Percentiles rank a stretch among this genome's conserved stretches.
phyloP scores from a whole-genome alignment of 2,888 invertebrate genomes.

The Iphiclides podalirius region DNA sequence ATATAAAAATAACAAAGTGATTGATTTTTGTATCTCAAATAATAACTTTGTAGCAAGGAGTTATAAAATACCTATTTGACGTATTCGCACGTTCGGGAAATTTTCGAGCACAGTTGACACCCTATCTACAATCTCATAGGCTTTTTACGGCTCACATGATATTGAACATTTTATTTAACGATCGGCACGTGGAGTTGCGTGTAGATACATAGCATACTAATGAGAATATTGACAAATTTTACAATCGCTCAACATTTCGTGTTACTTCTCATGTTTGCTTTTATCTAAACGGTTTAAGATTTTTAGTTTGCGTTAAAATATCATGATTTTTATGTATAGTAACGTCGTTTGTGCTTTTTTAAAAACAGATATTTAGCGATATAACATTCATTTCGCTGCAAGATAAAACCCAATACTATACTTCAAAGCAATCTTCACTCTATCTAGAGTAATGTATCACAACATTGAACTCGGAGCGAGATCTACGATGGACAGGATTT shows the following conservation, averaged over 20 bases:
- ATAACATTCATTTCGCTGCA: neutral
- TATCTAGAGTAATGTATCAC: slow-evolving; percentile 21
- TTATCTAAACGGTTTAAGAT: neutral
- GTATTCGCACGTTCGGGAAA: slow-evolving; percentile 46
- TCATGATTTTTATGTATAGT: no score
- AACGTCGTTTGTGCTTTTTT: no score
- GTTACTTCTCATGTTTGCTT: neutral
- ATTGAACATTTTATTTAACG: slow-evolving; percentile 57
- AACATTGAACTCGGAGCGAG: slow-evolving; percentile 21
- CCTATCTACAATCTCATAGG: slow-evolving; percentile 55
- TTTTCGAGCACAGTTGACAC: slow-evolving; percentile 57
- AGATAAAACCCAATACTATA: slow-evolving; percentile 6
- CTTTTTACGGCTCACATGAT: slow-evolving; percentile 48
- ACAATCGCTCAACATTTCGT: slow-evolving; percentile 26
- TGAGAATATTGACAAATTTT: slow-evolving; percentile 38
- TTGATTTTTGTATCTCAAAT: no score
- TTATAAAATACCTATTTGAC: slow-evolving; percentile 48
- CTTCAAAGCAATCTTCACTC: slow-evolving; percentile 21
- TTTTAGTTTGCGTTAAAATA: no score
- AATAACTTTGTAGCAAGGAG: slow-evolving; percentile 24
- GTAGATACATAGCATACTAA: slow-evolving; percentile 39
- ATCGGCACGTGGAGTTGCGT: slow-evolving; percentile 43
- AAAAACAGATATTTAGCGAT: neutral
- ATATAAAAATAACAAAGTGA: no score
- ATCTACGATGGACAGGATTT: slow-evolving; percentile 19